phyloP scores from a whole-genome alignment of 2,888 invertebrate species.

The Drosophila picticornis region DNA sequence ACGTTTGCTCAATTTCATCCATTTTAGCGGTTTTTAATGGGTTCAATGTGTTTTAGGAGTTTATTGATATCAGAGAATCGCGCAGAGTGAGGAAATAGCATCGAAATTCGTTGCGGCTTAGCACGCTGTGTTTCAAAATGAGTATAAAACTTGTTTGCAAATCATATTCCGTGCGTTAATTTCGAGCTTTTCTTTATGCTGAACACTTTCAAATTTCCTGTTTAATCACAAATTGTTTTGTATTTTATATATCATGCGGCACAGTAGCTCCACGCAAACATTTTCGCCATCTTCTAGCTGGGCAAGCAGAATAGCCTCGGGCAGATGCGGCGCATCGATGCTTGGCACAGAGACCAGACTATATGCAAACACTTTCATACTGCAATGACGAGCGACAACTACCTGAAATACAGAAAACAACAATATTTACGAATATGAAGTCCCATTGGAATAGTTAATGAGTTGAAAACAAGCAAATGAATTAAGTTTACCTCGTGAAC shows the following conservation, averaged over 20 bases:
- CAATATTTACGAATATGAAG: not conserved
- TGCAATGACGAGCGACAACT: constrained; percentile 96
- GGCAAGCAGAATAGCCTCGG: constrained; percentile 75
- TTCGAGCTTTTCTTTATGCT: not conserved
- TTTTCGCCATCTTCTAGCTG: constrained; percentile 87
- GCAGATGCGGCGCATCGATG: constrained; percentile 86
- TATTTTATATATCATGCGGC: constrained; percentile 86
- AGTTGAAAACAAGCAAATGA: not conserved
- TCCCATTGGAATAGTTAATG: too few relatives aligned
- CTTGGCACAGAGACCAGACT: constrained; percentile 92
- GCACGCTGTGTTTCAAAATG: not conserved
- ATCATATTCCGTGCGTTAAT: not conserved
- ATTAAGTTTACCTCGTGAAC: constrained; percentile 89
- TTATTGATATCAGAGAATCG: not conserved
- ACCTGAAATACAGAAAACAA: constrained; percentile 22
- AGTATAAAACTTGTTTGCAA: not conserved
- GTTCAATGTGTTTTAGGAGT: not conserved
- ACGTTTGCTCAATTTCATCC: not conserved
- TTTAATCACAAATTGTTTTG: constrained; percentile 40
- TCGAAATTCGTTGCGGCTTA: not conserved
- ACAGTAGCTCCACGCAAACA: constrained; percentile 88
- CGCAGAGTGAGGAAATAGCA: not conserved
- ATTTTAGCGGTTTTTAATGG: not conserved
- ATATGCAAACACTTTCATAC: constrained; percentile 94
- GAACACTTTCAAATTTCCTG: not conserved